Conservation (phyloP, 2,113 vertebrate species). For the Phalacrocorax aristotelis region DNA sequence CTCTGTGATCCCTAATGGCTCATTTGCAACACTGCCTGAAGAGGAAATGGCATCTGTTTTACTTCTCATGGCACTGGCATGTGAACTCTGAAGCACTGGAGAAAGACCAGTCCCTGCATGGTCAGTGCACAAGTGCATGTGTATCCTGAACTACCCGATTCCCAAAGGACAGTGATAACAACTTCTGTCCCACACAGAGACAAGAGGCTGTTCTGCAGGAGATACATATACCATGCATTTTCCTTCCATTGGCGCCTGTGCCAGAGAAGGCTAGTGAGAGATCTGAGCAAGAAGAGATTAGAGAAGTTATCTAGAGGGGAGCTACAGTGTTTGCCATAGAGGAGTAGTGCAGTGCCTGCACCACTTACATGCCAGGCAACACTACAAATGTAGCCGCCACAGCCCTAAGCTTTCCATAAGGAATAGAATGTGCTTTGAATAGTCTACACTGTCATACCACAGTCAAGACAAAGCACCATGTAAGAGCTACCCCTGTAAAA, state of each 20-base stretch:
- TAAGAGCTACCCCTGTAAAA: neutral
- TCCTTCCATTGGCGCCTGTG: neutral
- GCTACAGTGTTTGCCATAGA: neutral
- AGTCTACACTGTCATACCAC: neutral
- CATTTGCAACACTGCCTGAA: neutral
- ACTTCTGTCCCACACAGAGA: neutral
- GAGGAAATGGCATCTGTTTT: neutral
- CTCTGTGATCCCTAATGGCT: neutral
- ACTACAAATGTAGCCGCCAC: neutral
- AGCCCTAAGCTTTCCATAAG: neutral
- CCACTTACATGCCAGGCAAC: neutral
- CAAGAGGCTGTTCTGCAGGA: neutral
- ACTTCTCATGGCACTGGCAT: neutral
- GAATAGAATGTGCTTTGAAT: neutral
- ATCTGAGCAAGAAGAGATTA: neutral
- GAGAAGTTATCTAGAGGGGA: neutral
- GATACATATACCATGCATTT: neutral
- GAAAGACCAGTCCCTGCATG: neutral
- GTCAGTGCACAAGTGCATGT: neutral
- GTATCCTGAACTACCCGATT: neutral
- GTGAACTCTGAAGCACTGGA: neutral
- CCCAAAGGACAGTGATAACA: neutral
- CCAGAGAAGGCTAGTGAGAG: neutral
- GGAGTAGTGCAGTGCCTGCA: neutral
- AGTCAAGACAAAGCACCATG: accelerated